A percentile compares a stretch with the other conserved stretches of the same genome.
Evolutionary conservation across 2,113 vertebrate species (phyloP).

Genomic region (Nycticorax nycticorax): DNA sequence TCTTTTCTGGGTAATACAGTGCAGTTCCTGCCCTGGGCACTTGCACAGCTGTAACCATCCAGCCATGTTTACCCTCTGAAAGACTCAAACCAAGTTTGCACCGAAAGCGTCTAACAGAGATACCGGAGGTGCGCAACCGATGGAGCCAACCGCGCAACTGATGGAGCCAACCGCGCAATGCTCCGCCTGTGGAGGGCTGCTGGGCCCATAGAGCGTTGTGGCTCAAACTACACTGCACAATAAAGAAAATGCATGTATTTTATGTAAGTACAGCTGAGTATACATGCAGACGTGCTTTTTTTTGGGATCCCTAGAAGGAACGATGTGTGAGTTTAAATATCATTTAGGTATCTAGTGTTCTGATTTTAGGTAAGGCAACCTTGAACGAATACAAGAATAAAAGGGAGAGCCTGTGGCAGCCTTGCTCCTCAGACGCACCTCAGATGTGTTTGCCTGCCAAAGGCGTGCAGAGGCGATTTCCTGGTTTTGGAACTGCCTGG

Average conservation of each 20-base stretch:
- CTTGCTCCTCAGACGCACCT: not conserved
- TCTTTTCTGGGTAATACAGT: not conserved
- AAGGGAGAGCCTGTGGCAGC: not conserved
- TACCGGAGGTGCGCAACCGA: not conserved
- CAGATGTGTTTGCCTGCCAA: fast-evolving
- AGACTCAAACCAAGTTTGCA: not conserved
- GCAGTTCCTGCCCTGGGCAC: not conserved
- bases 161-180: not conserved
- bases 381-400: not conserved
- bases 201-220: not conserved
- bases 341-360: not conserved
- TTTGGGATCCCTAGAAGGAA: not conserved
- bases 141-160: too few species aligned
- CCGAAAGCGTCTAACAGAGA: not conserved
- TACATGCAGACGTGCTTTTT: not conserved
- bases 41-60: not conserved
- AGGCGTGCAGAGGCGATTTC: not conserved
- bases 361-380: not conserved
- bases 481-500: not conserved
- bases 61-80: not conserved
- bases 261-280: not conserved
- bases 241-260: not conserved
- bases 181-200: not conserved
- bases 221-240: not conserved
- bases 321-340: not conserved